A percentile compares a stretch with the other conserved stretches of the same genome.
These are phyloP conservation scores for Orbicella faveolata DNA, from an alignment of 64 coral and sea anemone species.

Conservation along the genomic window DNA sequence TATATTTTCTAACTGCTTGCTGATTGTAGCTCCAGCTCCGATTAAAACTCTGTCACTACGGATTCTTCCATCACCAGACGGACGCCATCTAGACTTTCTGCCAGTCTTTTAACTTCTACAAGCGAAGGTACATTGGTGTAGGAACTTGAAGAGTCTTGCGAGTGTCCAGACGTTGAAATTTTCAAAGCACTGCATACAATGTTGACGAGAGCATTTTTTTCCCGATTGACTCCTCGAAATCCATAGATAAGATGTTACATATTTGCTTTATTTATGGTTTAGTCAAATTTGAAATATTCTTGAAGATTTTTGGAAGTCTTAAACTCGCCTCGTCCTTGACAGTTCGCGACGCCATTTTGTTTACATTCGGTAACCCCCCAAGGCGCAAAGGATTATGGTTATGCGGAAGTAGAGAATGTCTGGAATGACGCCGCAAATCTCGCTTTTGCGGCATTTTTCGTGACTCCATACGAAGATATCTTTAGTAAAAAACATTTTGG, in stretches of 20 bases:
- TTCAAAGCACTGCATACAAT: conserved; percentile 13
- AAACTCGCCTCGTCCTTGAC: too few relatives aligned
- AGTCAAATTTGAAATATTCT: neutral
- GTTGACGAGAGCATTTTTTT: conserved; percentile 35
- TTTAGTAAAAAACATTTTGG: too few relatives aligned
- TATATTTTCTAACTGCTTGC: conserved; percentile 46
- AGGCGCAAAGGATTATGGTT: conserved; percentile 7
- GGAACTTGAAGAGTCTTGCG: neutral
- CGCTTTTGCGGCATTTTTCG: too few relatives aligned
- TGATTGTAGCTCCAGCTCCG: conserved; percentile 23
- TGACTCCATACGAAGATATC: too few relatives aligned
- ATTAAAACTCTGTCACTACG: conserved; percentile 49
- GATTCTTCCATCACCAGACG: conserved; percentile 46
- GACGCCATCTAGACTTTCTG: conserved; percentile 31
- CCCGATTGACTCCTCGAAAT: neutral
- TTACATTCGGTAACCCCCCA: neutral
- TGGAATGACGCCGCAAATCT: too few relatives aligned
- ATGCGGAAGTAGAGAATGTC: neutral
- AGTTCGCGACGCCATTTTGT: conserved; percentile 4
- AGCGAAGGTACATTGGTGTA: neutral
- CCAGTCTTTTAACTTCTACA: conserved; percentile 46
- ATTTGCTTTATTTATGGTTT: neutral
- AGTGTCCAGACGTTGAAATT: neutral
- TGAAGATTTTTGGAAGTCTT: neutral
- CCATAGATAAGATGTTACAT: neutral